These are phyloP conservation scores for Pterostichus madidus DNA, from an alignment of 2,888 invertebrate genomes.

Conservation along the genomic window DNA sequence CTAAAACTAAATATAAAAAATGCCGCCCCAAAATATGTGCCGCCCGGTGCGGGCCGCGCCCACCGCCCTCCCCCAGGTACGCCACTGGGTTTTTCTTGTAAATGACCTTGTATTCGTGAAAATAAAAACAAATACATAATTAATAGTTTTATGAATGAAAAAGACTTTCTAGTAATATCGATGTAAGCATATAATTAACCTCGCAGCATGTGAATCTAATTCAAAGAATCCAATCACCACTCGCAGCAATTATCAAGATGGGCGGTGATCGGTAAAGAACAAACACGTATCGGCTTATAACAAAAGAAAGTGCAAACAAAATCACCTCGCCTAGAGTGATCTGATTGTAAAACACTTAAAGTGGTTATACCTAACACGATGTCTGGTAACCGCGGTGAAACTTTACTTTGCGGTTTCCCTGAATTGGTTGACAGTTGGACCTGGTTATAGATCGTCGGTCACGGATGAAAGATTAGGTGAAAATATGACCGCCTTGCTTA, in stretches of 20 bases:
- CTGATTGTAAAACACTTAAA: conserved; percentile 7
- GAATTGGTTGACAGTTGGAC: conserved; percentile 40
- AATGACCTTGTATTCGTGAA: not conserved
- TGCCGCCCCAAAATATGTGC: too few relatives aligned
- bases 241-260: conserved; percentile 23
- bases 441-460: conserved; percentile 32
- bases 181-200: not conserved
- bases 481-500: conserved; percentile 31
- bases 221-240: conserved; percentile 1
- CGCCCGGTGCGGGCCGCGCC: not conserved
- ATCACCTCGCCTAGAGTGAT: conserved; percentile 27
- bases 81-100: not conserved
- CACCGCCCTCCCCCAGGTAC: too few relatives aligned
- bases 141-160: conserved; percentile 40
- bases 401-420: conserved; percentile 21
- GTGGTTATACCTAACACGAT: not conserved
- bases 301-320: conserved; percentile 45
- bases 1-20: too few relatives aligned
- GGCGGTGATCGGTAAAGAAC: conserved; percentile 28
- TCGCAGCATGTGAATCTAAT: not conserved
- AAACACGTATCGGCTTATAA: conserved; percentile 41
- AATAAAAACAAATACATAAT: not conserved
- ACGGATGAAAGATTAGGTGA: conserved; percentile 42
- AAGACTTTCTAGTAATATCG: conserved; percentile 1
- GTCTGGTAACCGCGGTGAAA: not conserved